Evolutionary conservation across 2,888 invertebrate species (phyloP), one percentile per base, ranked within the genome.

Genomic region (Spisula subtruncata): DNA sequence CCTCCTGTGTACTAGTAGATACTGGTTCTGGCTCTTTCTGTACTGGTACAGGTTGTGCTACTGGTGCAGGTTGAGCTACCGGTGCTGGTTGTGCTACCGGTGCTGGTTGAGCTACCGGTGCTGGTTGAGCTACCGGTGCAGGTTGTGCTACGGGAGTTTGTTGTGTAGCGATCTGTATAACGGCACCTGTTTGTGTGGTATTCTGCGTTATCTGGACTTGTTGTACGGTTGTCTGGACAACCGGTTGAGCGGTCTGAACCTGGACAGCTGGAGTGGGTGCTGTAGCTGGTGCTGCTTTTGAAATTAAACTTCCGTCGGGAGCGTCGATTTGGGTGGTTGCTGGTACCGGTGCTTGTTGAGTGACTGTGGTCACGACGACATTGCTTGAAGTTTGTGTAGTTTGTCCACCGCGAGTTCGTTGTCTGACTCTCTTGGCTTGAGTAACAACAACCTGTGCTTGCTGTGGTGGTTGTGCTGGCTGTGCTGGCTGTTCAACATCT

Each of bases 261-360:
- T 20, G 25, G 20, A 48, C 25, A 18, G 48, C 48, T 35, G n/a
- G 81, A 18, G 81, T 14, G n/a, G 46, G 81, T 81, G 35, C 46
- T 51, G 51, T 8, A 20, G 41, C 41, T 32, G 66, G 18, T 20
- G 25, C 41, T 25, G 25, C 46, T 46, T 83, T 83, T 46, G 83
- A 83, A 20, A 83, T 41, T 20, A 60, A 46, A 60, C 66, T 32
- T n/a, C 83, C 83, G 56, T 83, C 83, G n/a, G 41, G 20, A 8
- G 60, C 35, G 41, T 60, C 66, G 25, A 66, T 25, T 66, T 41
- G n/a, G 5, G 41, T 46, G 20, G 60, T 83, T 66, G 46, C 66
- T n/a, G 66, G 20, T 66, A n/a, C 46, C 20, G 8, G 32, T 83
- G 83, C n/a, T 46, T 81, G 75, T 81, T 81, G 81, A 81, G 46